phyloP scores from a whole-genome alignment of 2,797 vertebrate species.

The Microhierax caerulescens region DNA sequence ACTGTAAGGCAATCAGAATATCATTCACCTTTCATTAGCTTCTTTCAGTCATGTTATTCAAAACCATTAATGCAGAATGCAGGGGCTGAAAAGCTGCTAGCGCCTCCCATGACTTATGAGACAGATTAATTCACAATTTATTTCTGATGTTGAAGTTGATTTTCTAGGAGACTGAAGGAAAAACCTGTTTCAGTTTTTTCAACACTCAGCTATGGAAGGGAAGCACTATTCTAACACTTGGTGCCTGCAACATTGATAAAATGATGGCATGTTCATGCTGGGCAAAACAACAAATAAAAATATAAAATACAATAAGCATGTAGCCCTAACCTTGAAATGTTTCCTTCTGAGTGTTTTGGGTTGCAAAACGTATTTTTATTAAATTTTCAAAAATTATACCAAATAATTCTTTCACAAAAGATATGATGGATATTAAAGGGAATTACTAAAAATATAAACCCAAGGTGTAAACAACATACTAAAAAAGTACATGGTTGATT shows the following conservation, averaged over 20 bases:
- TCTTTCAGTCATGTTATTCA: not conserved
- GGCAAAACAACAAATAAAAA: not conserved
- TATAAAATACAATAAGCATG: not conserved
- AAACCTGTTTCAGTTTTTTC: not conserved
- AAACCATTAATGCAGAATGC: not conserved
- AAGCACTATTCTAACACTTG: not conserved
- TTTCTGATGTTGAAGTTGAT: not conserved
- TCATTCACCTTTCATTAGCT: not conserved
- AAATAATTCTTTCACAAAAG: not conserved
- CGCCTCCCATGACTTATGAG: not conserved
- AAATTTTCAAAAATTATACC: not conserved
- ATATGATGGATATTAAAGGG: not conserved
- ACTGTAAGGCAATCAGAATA: not conserved
- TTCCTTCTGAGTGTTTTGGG: not conserved
- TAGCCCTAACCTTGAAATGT: not conserved
- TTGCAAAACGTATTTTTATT: not conserved
- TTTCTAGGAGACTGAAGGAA: not conserved
- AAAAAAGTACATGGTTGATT: not conserved
- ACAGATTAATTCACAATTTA: not conserved
- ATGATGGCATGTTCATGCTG: not conserved
- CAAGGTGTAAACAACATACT: not conserved
- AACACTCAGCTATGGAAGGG: not conserved
- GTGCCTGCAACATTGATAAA: rapidly evolving
- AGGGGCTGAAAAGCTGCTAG: not conserved
- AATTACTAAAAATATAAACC: not conserved